Percentiles rank a stretch among this genome's conserved stretches.
These are phyloP conservation scores for Platalea minor DNA, from an alignment of 2,797 vertebrate species.

Conservation along the genomic window DNA sequence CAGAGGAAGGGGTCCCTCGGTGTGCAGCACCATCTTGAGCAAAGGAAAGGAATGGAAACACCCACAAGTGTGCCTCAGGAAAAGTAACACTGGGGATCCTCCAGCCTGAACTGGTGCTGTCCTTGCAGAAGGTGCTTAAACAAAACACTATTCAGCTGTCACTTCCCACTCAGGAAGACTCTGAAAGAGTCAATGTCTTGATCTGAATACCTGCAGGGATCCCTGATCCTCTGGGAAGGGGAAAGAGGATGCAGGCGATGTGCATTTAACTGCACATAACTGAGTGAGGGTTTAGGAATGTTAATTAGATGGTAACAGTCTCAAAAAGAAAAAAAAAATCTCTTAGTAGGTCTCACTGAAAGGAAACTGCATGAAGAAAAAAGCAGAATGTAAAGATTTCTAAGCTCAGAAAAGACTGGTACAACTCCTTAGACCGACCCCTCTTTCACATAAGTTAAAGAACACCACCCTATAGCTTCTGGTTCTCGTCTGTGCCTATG, in stretches of 20 bases:
- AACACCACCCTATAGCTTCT: background rate
- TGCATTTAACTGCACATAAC: background rate
- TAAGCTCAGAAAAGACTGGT: background rate
- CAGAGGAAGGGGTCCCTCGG: background rate
- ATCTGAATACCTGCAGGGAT: background rate
- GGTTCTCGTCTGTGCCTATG: background rate
- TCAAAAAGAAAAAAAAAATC: background rate
- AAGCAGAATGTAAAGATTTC: background rate
- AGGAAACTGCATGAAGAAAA: background rate
- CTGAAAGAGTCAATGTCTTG: background rate
- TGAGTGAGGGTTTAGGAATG: background rate
- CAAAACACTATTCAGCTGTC: background rate
- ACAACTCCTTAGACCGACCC: background rate
- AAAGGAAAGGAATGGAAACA: background rate
- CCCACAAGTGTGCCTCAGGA: background rate
- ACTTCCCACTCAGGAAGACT: background rate
- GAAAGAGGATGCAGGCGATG: background rate
- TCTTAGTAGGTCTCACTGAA: background rate
- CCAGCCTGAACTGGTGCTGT: background rate
- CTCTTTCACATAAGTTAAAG: background rate
- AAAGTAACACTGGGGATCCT: background rate
- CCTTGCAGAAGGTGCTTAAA: background rate
- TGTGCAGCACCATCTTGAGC: background rate
- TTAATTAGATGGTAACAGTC: background rate
- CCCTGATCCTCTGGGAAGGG: background rate